Evolutionary conservation across 2,113 vertebrate genomes (phyloP).

Genomic region (Panurus biarmicus): DNA sequence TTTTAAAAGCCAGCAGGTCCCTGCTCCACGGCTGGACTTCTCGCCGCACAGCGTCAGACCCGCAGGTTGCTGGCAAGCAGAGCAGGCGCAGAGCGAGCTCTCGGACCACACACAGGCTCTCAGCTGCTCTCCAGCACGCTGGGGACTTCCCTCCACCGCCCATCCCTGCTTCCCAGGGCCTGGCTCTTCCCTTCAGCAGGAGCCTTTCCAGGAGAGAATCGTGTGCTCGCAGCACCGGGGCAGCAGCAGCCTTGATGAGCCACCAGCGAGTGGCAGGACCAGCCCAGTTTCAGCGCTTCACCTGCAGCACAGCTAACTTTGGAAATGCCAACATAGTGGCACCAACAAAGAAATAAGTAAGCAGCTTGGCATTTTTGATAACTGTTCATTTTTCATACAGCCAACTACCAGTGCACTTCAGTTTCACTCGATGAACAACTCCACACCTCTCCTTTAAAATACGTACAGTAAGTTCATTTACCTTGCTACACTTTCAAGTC

Average conservation of each 20-base stretch:
- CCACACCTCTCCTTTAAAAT: neutral
- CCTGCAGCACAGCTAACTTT: neutral
- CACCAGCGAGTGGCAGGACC: rapidly evolving
- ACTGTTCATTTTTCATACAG: neutral
- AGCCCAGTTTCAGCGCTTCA: neutral
- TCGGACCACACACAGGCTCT: constrained; percentile 2
- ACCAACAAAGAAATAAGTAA: neutral
- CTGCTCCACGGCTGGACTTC: neutral
- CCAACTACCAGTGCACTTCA: neutral
- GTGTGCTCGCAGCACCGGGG: neutral
- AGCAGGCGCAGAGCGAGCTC: neutral
- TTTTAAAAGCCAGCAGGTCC: neutral
- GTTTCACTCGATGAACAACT: neutral
- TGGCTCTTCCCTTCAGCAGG: neutral
- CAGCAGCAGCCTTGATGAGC: neutral
- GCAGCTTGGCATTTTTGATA: neutral
- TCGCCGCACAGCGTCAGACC: neutral
- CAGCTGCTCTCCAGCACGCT: neutral
- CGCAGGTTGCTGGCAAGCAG: constrained; percentile 37
- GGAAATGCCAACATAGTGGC: neutral
- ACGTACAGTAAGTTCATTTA: neutral
- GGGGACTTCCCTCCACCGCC: neutral
- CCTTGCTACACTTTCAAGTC: neutral
- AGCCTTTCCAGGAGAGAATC: rapidly evolving
- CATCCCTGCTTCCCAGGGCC: neutral